A percentile compares a stretch with the other conserved stretches of the same genome.
Evolutionary conservation across 2,113 vertebrate genomes (phyloP).

Genomic region (Aleadryas rufinucha): DNA sequence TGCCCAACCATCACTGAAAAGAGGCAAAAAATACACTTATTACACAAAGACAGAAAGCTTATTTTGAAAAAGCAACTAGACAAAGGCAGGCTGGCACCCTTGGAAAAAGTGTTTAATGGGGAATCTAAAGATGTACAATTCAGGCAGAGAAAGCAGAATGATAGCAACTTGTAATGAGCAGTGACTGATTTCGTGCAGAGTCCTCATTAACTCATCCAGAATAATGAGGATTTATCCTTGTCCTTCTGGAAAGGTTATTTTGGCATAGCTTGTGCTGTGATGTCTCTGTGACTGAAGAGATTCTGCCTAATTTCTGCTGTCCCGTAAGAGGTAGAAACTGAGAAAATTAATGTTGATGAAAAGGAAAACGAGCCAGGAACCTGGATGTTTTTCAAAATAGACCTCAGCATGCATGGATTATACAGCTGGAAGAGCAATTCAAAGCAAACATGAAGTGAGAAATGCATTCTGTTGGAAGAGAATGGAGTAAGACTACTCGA

Average conservation of each 20-base stretch:
- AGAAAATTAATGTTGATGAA: not conserved
- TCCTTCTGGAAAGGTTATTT: not conserved
- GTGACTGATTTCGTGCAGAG: not conserved
- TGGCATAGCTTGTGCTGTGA: not conserved
- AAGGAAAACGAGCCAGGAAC: not conserved
- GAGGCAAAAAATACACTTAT: not conserved
- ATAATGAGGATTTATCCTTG: not conserved
- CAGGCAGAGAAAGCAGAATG: not conserved
- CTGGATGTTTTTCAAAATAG: not conserved
- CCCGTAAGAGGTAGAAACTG: not conserved
- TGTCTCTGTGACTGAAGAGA: not conserved
- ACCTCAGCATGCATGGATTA: not conserved
- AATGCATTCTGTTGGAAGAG: not conserved
- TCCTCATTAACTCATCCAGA: not conserved
- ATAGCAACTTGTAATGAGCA: not conserved
- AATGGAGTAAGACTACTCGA: not conserved
- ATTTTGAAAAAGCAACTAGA: not conserved
- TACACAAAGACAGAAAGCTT: not conserved
- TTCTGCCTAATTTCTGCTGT: not conserved
- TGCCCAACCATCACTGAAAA: slow-evolving; percentile 94
- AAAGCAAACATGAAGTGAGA: not conserved
- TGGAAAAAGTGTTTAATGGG: not conserved
- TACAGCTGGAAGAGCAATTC: not conserved
- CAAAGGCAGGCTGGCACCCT: not conserved
- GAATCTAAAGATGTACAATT: not conserved